Percentiles rank a stretch among this genome's conserved stretches.
These are phyloP conservation scores for Aricia agestis DNA, from an alignment of 1,140 invertebrate genomes.

Conservation along the genomic window DNA sequence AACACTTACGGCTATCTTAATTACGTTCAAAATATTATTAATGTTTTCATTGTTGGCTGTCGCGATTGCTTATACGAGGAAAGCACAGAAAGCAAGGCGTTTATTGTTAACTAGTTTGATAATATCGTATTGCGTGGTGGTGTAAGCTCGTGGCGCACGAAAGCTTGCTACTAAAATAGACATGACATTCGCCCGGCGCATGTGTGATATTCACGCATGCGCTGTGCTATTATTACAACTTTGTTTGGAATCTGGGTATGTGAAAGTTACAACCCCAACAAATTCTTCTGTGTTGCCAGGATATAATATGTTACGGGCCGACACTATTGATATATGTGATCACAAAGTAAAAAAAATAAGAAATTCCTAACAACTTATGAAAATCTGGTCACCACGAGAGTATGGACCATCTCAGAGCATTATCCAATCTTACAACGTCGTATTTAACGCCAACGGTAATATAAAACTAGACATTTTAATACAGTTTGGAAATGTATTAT, in stretches of 20 bases:
- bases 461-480: no score
- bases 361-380: no score
- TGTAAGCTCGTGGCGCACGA: slow-evolving; percentile 37
- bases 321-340: no score
- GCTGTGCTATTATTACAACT: slow-evolving; percentile 21
- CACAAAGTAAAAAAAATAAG: no score
- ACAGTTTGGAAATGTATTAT: no score
- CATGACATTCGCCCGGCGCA: slow-evolving; percentile 60
- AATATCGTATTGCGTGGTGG: slow-evolving; percentile 40
- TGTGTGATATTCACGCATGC: slow-evolving; percentile 49
- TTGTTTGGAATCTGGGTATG: slow-evolving; percentile 11
- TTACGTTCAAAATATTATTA: slow-evolving; percentile 34
- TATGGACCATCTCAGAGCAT: no score
- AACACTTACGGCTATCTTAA: slow-evolving; percentile 36
- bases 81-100: slow-evolving; percentile 22
- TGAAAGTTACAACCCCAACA: slow-evolving; percentile 6
- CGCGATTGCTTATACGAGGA: slow-evolving; percentile 6
- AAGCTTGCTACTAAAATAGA: slow-evolving; percentile 67
- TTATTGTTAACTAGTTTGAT: slow-evolving; percentile 29
- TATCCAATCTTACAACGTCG: no score
- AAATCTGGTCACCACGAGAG: no score
- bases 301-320: no score
- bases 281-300: no score
- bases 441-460: no score
- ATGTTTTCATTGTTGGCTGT: slow-evolving; percentile 16